Conservation (phyloP, 2,797 vertebrate species). For the Pseudochirops corinnae region DNA sequence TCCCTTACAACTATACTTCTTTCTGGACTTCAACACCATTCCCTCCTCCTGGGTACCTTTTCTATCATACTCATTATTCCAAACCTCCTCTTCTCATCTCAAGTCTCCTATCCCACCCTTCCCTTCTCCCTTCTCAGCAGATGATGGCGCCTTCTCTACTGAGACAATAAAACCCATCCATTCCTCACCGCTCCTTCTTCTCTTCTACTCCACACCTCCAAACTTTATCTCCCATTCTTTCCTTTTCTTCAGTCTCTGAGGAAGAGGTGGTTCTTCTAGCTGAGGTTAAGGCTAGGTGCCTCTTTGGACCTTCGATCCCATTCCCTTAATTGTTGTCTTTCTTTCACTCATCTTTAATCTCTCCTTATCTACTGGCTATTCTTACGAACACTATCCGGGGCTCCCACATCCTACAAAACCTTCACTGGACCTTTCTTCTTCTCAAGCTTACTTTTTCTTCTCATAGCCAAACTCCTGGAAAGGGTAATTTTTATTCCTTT, state of each 20-base stretch:
- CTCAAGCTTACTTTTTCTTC: not conserved
- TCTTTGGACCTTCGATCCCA: not conserved
- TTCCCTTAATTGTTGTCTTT: not conserved
- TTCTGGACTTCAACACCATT: not conserved
- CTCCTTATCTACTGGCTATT: not conserved
- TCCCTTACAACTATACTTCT: not conserved
- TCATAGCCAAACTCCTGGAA: not conserved
- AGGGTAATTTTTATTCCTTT: not conserved
- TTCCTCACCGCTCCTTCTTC: not conserved
- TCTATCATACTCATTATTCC: not conserved
- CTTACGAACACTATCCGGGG: not conserved
- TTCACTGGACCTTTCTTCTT: not conserved
- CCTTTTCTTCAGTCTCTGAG: not conserved
- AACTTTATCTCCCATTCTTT: not conserved
- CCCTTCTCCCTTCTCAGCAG: not conserved
- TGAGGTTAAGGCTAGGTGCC: too few species aligned
- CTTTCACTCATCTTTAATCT: not conserved
- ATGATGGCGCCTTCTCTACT: not conserved
- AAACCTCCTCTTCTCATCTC: not conserved
- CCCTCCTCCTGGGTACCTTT: not conserved
- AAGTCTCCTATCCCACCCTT: not conserved
- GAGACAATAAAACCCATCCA: not conserved
- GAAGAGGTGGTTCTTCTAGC: not conserved
- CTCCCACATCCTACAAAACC: not conserved
- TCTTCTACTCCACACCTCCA: not conserved